Evolutionary conservation across 2,888 invertebrate genomes (phyloP).

Genomic region (Bombylius major): DNA sequence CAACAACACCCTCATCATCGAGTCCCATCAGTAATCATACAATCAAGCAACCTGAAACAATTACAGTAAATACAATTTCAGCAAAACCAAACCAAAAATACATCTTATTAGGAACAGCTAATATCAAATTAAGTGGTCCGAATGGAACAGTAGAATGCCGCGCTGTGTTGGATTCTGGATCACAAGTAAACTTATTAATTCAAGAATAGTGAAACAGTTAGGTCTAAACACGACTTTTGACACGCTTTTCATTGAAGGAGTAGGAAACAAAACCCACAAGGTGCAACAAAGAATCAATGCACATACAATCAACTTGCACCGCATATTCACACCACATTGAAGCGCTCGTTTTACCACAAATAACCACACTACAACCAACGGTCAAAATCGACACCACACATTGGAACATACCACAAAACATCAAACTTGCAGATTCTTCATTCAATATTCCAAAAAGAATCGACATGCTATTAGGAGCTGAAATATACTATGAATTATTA

Average conservation of each 20-base stretch:
- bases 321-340: slow-evolving; percentile 5
- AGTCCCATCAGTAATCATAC: too few species aligned
- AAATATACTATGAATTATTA: not conserved
- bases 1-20: too few species aligned
- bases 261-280: too few species aligned
- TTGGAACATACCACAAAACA: slow-evolving; percentile 11
- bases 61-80: too few species aligned
- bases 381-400: slow-evolving; percentile 3
- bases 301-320: not conserved
- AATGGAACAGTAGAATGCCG: not conserved
- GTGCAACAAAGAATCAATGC: not conserved
- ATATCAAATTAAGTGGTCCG: not conserved
- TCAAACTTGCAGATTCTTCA: slow-evolving; percentile 13
- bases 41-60: too few species aligned
- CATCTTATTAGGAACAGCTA: not conserved
- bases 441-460: slow-evolving; percentile 12
- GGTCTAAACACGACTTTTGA: too few species aligned
- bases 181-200: too few species aligned
- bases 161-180: too few species aligned
- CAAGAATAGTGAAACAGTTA: not conserved
- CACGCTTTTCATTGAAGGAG: too few species aligned
- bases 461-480: slow-evolving; percentile 14
- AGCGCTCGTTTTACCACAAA: slow-evolving; percentile 13
- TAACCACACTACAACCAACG: slow-evolving; percentile 14
- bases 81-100: too few species aligned